Evolutionary conservation across 2,888 invertebrate species (phyloP).

Genomic region (Temnothorax ravouxi): DNA sequence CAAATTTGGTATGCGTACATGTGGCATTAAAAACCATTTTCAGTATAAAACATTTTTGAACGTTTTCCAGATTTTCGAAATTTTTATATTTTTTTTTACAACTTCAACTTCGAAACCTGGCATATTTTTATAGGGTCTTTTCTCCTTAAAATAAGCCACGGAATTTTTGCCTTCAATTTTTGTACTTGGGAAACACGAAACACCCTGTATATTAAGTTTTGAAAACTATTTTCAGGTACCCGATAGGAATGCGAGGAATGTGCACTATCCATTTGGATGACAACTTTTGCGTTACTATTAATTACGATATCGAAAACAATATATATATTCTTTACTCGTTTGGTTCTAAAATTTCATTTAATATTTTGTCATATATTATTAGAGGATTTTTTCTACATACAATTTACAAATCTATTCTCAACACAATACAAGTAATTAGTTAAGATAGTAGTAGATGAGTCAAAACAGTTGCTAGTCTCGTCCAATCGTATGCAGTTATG

Average conservation of each 20-base stretch:
- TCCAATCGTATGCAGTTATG: neutral
- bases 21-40: no score
- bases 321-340: neutral
- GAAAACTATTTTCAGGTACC: constrained; percentile 22
- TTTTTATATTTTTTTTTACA: no score
- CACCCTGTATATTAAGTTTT: neutral
- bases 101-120: no score
- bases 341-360: neutral
- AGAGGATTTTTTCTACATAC: neutral
- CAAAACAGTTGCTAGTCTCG: constrained; percentile 34
- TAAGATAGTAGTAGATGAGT: neutral
- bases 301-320: neutral
- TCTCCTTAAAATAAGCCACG: no score
- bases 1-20: no score
- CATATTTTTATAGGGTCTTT: no score
- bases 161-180: no score
- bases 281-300: constrained; percentile 9
- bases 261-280: constrained; percentile 10
- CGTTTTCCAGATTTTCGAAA: no score
- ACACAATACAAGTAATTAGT: neutral
- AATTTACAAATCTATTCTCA: neutral
- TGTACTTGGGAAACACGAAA: no score
- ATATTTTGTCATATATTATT: neutral
- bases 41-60: no score
- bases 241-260: neutral